Base-by-base conservation (phyloP, 2,113 vertebrate genomes). In the Takifugu bimaculatus region DNA sequence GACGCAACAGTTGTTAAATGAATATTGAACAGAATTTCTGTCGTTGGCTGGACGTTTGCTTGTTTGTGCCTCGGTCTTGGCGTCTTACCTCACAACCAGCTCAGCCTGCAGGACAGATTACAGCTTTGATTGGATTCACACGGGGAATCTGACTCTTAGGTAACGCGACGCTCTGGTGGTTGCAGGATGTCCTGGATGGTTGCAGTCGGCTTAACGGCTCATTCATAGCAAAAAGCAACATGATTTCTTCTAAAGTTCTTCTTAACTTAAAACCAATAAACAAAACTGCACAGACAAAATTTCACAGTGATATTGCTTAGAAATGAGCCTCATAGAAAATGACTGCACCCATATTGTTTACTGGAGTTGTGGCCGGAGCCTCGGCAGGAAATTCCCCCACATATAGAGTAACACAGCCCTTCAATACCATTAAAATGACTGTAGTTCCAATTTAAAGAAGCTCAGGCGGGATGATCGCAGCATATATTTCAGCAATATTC, bases 121-220 rank as follows among this genome's bases (percentile, higher is more conserved):
- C 50, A 48, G 43, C 26, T 70, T 77, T 87, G 70, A 85, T 75
- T 51, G 75, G 78, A 85, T 80, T 82, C 63, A 59, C 63, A 44
- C 5, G 10, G 57, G 66, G 48, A 71, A 57, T 32, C 60, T 58
- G 53, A 52, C 77, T 77, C 39, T 74, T 50, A 60, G 58, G 57
- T 50, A 61, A 27, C 58, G 65, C 74, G 51, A 60, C 14, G 3
- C 48, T 44, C 5, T 57, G 60, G 15, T 72, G 72, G 60, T 54
- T 7, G 2, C 56, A 55, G 32, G 42, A n/a, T 49, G 47, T 49
- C 32, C 44, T 32, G 26, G 6, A 29, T n/a, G 56, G 58, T 43
- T 25, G n/a, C 3, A 25, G 32, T 25, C 54, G 35, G 62, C 15
- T 45, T 11, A 50, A 55, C 4, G 1, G 45, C 44, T 68, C 56